A percentile compares a stretch with the other conserved stretches of the same genome.
Conservation (phyloP, 2,888 invertebrate species). For the Matsumyia berberina region DNA sequence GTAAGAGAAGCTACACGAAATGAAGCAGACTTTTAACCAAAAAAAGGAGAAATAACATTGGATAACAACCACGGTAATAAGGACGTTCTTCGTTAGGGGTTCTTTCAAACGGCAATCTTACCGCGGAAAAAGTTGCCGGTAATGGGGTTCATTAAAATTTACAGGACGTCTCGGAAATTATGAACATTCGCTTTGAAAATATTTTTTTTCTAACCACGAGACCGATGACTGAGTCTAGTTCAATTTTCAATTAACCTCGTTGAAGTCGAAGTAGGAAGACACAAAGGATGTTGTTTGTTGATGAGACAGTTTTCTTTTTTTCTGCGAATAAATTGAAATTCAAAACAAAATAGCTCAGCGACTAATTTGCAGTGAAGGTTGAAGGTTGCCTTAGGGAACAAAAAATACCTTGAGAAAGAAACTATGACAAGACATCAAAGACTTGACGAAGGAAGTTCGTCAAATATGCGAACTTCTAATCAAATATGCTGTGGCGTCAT, state of each 20-base stretch:
- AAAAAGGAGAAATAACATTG: neutral
- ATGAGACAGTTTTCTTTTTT: slow-evolving; percentile 5
- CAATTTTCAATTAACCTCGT: slow-evolving; percentile 3
- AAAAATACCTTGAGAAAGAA: too few species aligned
- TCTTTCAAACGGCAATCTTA: neutral
- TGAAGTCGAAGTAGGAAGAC: neutral
- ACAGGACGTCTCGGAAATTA: neutral
- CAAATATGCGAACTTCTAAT: too few species aligned
- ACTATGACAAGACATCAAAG: too few species aligned
- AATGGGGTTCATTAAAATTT: slow-evolving; percentile 35
- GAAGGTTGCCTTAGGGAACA: too few species aligned
- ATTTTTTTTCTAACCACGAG: neutral
- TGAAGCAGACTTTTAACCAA: neutral
- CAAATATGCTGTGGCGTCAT: too few species aligned
- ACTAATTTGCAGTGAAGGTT: too few species aligned
- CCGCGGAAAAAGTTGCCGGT: slow-evolving; percentile 5
- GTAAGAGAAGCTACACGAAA: neutral
- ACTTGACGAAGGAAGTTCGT: too few species aligned
- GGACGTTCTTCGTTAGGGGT: slow-evolving; percentile 1
- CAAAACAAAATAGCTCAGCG: neutral
- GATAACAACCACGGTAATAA: slow-evolving; percentile 14
- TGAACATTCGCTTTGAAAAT: neutral
- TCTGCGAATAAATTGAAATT: neutral
- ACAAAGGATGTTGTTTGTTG: slow-evolving; percentile 6
- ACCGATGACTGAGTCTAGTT: neutral